Evolutionary conservation across 2,113 vertebrate genomes (phyloP).

Genomic region (Zootoca vivipara): DNA sequence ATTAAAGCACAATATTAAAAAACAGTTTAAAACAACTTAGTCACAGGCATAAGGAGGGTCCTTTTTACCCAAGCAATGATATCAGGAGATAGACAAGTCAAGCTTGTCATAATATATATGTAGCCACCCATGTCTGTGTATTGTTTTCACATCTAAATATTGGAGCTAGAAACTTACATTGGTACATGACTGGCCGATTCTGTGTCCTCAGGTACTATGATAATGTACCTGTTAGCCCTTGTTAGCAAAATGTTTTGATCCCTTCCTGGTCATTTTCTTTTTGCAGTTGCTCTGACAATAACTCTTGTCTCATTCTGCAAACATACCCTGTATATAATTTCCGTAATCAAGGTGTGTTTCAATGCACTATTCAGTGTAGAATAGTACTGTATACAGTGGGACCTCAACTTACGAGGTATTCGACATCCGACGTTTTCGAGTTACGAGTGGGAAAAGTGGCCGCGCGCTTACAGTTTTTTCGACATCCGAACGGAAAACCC

Average conservation of each 20-base stretch:
- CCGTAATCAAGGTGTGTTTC: neutral
- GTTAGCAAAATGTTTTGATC: neutral
- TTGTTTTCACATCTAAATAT: neutral
- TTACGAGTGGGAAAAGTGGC: too few species aligned
- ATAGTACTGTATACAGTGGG: neutral
- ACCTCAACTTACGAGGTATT: too few species aligned
- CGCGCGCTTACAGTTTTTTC: too few species aligned
- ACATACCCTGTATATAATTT: neutral
- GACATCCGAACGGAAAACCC: too few species aligned
- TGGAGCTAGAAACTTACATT: neutral
- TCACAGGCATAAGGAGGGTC: too few species aligned
- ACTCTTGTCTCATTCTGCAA: neutral
- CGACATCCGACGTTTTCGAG: too few species aligned
- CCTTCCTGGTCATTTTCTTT: neutral
- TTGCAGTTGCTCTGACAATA: neutral
- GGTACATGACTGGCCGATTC: neutral
- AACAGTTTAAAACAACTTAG: too few species aligned
- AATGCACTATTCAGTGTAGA: neutral
- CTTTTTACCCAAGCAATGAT: too few species aligned
- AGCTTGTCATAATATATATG: neutral
- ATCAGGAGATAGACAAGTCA: too few species aligned
- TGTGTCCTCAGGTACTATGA: neutral
- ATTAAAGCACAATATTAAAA: too few species aligned
- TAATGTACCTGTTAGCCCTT: neutral
- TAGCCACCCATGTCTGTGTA: neutral